These are phyloP conservation scores for Lipophrys pholis DNA, from an alignment of 2,113 vertebrate genomes.

Conservation along the genomic window DNA sequence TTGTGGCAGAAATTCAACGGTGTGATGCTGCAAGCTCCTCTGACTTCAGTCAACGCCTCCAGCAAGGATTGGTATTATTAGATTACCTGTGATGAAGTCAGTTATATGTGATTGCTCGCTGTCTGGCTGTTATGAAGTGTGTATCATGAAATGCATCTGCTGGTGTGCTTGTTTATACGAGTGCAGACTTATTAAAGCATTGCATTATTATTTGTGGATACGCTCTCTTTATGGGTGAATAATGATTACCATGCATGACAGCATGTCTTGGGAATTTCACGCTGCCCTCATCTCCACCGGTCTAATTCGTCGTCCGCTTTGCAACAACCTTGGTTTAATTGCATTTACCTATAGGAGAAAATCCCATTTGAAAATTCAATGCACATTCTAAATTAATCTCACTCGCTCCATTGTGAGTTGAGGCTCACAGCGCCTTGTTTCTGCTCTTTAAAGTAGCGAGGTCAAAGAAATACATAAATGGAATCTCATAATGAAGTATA, in stretches of 20 bases:
- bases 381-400: slow-evolving; percentile 48
- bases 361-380: slow-evolving; percentile 59
- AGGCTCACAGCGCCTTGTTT: slow-evolving; percentile 12
- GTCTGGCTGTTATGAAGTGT: not conserved
- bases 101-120: slow-evolving; percentile 12
- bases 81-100: slow-evolving; percentile 47
- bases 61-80: slow-evolving; percentile 40
- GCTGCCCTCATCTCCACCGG: slow-evolving; percentile 16
- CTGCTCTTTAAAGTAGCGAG: not conserved
- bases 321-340: slow-evolving; percentile 66
- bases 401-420: slow-evolving; percentile 16
- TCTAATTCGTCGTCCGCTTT: slow-evolving; percentile 24
- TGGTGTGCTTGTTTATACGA: not conserved
- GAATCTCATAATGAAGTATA: not conserved
- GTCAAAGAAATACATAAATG: slow-evolving; percentile 7
- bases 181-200: not conserved
- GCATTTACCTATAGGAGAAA: slow-evolving; percentile 67
- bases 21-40: slow-evolving; percentile 26
- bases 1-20: slow-evolving; percentile 18
- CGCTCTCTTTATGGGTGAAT: not conserved
- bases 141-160: not conserved
- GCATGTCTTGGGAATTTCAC: slow-evolving; percentile 30
- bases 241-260: slow-evolving; percentile 22
- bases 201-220: slow-evolving; percentile 1
- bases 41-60: slow-evolving; percentile 29